These are phyloP conservation scores for Chelonus insularis DNA, from an alignment of 1,140 invertebrate genomes.

Conservation along the genomic window DNA sequence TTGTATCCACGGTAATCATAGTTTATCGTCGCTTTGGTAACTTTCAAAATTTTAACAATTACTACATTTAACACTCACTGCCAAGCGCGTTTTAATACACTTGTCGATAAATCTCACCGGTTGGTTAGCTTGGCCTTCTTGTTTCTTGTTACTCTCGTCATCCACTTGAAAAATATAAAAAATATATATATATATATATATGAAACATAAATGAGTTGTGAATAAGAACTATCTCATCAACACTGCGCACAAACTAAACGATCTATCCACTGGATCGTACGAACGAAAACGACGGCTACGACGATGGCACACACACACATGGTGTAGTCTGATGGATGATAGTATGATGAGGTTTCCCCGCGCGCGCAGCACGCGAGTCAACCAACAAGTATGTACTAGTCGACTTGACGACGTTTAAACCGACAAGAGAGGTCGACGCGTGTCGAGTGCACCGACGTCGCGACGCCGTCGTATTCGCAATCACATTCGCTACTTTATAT, in stretches of 20 bases:
- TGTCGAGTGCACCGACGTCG: constrained; percentile 27
- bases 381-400: constrained; percentile 24
- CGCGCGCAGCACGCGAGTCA: constrained; percentile 21
- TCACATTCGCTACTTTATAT: constrained; percentile 16
- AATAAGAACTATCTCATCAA: background rate
- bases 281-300: background rate
- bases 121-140: constrained; percentile 1
- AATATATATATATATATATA: background rate
- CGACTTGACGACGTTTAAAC: constrained; percentile 13
- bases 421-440: constrained; percentile 21
- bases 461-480: constrained; percentile 25
- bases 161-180: constrained; percentile 9
- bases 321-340: background rate
- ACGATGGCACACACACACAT: constrained; percentile 11
- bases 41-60: constrained; percentile 5
- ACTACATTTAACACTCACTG: background rate
- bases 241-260: background rate
- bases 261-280: constrained; percentile 10
- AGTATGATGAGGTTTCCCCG: constrained; percentile 1
- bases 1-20: constrained; percentile 32
- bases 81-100: background rate
- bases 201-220: background rate
- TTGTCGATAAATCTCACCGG: background rate
- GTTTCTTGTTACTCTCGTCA: background rate
- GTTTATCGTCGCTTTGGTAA: constrained; percentile 25